Percentiles rank a stretch among this genome's conserved stretches.
Evolutionary conservation across 2,113 vertebrate species (phyloP).

Genomic region (Semnornis frantzii): DNA sequence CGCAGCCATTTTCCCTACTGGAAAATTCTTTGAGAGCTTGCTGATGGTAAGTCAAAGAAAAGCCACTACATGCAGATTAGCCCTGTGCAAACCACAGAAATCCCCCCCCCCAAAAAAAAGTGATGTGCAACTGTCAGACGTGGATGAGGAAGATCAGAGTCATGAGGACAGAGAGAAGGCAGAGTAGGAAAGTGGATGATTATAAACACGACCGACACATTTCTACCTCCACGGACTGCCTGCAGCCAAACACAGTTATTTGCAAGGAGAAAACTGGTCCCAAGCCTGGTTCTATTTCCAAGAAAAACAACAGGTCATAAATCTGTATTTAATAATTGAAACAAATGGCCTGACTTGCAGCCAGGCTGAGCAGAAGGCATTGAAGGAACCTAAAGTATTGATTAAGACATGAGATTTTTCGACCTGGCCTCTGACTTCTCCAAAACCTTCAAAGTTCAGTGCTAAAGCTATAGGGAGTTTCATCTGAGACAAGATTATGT

Average conservation of each 20-base stretch:
- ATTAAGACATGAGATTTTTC: constrained; percentile 6
- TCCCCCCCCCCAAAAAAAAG: background rate
- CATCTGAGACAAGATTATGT: background rate
- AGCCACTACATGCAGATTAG: background rate
- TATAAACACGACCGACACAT: rapidly evolving
- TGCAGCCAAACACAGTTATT: background rate
- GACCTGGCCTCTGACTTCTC: constrained; percentile 19
- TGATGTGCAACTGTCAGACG: background rate
- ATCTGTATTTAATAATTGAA: constrained; percentile 67
- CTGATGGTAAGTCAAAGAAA: background rate
- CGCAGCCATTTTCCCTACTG: background rate
- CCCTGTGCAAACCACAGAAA: background rate
- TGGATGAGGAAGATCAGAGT: background rate
- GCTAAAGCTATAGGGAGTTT: background rate
- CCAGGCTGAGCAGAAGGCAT: background rate
- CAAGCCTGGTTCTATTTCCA: constrained; percentile 25
- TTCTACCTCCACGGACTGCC: background rate
- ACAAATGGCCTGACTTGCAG: constrained; percentile 49
- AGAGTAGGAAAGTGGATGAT: background rate
- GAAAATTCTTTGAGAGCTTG: background rate
- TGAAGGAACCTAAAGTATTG: constrained; percentile 13
- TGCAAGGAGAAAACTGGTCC: constrained; percentile 32
- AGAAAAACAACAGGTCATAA: constrained; percentile 52
- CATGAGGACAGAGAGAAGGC: background rate
- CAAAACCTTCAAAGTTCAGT: background rate